These are phyloP conservation scores for Thelaira solivaga DNA, from an alignment of 2,888 invertebrate genomes.

Conservation along the genomic window DNA sequence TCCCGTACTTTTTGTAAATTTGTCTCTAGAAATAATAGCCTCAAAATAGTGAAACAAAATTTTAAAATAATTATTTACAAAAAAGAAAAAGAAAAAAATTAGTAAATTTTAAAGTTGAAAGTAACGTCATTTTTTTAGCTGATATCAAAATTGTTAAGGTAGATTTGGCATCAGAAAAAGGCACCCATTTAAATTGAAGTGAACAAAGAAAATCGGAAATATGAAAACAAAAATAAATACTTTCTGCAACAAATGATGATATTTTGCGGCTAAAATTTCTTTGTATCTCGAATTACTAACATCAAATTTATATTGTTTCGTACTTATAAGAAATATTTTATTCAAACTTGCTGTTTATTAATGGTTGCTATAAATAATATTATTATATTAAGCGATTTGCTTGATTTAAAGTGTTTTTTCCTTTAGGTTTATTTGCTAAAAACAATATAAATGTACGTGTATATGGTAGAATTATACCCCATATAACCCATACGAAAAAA, in stretches of 20 bases:
- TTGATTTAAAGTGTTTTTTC: neutral
- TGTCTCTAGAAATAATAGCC: constrained; percentile 61
- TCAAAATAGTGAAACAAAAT: constrained; percentile 50
- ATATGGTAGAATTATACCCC: constrained; percentile 20
- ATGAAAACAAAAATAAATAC: neutral
- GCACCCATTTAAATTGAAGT: constrained; percentile 68
- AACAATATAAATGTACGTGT: constrained; percentile 10
- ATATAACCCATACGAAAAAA: neutral
- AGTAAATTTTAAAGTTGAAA: constrained; percentile 22
- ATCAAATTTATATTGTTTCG: neutral
- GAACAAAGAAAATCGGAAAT: constrained; percentile 5
- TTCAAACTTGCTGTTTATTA: neutral
- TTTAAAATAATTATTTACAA: constrained; percentile 10
- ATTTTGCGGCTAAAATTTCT: constrained; percentile 62
- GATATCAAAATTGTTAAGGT: constrained; percentile 76
- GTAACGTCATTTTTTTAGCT: constrained; percentile 77
- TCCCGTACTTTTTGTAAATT: constrained; percentile 33
- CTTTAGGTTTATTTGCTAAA: constrained; percentile 48
- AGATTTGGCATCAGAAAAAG: constrained; percentile 77
- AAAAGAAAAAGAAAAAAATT: constrained; percentile 3
- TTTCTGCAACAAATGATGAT: neutral
- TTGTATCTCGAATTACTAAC: constrained; percentile 24
- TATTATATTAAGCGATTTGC: neutral
- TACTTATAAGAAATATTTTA: neutral
- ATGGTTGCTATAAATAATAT: neutral